A percentile compares a stretch with the other conserved stretches of the same genome.
Conservation (phyloP, 2,797 vertebrate genomes). For the Dicrostonyx torquatus region DNA sequence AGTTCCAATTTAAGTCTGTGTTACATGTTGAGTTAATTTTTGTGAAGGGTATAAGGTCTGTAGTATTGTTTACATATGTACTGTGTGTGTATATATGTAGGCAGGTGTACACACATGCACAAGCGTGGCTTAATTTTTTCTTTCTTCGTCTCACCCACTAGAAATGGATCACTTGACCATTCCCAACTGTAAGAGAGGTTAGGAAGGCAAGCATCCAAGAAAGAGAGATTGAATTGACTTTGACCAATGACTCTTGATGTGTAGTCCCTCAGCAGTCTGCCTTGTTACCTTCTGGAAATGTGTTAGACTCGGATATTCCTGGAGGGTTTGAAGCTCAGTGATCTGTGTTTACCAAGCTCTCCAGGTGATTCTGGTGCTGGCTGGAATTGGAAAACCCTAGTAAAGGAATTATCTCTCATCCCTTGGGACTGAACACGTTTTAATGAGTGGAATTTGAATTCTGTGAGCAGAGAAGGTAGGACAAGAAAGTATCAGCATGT, state of each 20-base stretch:
- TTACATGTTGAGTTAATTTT: neutral
- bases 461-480: neutral
- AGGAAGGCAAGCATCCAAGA: neutral
- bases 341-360: neutral
- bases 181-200: neutral
- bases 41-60: neutral
- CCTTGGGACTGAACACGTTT: neutral
- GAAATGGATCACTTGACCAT: neutral
- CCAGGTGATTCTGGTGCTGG: neutral
- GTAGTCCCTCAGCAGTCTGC: neutral
- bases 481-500: neutral
- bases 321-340: neutral
- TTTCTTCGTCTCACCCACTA: neutral
- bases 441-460: constrained; percentile 20
- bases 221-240: neutral
- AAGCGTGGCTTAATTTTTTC: neutral
- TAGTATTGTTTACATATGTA: neutral
- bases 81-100: neutral
- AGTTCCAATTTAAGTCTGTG: neutral
- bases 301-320: neutral
- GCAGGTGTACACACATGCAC: neutral
- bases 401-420: neutral
- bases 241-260: neutral
- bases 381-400: neutral
- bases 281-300: neutral